Percentiles rank a stretch among this genome's conserved stretches.
These are phyloP conservation scores for Addax nasomaculatus DNA, from an alignment of 2,113 vertebrate genomes.

Conservation along the genomic window DNA sequence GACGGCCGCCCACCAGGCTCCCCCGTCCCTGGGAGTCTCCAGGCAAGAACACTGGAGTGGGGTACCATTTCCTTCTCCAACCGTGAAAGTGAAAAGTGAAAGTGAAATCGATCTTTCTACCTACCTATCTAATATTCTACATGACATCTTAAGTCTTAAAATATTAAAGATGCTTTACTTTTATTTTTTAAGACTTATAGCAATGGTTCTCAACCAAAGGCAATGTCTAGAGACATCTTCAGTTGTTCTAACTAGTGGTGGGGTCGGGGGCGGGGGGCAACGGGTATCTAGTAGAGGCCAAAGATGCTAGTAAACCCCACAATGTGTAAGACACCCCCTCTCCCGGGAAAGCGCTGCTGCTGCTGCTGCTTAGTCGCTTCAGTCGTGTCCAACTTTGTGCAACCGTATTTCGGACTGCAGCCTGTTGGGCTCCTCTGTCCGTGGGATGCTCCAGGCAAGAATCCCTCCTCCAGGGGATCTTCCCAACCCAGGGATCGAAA, in stretches of 20 bases:
- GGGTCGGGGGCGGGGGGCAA: rapidly evolving
- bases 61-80: too few relatives aligned
- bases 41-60: too few relatives aligned
- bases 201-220: not conserved
- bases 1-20: too few relatives aligned
- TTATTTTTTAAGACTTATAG: not conserved
- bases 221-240: not conserved
- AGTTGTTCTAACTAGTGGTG: not conserved
- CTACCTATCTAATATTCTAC: not conserved
- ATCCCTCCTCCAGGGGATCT: not conserved
- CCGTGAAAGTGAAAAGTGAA: too few relatives aligned
- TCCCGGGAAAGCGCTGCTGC: not conserved
- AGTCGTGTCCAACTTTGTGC: not conserved
- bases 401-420: rapidly evolving
- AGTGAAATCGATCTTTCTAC: not conserved
- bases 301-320: not conserved
- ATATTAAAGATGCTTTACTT: not conserved
- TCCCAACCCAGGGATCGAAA: not conserved
- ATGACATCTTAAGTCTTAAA: conserved; percentile 44
- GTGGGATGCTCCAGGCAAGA: not conserved
- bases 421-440: not conserved
- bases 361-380: rapidly evolving
- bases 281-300: not conserved
- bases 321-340: rapidly evolving
- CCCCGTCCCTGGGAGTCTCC: too few relatives aligned